Conservation (phyloP, 1,140 invertebrate species). For the Physella acuta region DNA sequence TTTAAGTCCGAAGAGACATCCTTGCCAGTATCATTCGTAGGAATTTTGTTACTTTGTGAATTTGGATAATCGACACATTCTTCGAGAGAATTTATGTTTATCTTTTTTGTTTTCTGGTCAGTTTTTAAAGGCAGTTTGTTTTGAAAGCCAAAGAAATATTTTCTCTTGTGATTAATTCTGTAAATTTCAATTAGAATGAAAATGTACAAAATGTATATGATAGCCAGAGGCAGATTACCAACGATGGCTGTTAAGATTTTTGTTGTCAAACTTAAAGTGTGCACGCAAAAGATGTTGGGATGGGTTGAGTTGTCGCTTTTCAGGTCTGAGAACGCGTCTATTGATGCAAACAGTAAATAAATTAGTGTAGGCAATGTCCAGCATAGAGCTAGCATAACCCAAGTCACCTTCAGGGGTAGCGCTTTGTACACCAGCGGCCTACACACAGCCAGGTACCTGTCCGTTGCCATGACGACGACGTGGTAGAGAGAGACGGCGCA, state of each 20-base stretch:
- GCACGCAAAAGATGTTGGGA: background rate
- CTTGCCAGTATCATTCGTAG: background rate
- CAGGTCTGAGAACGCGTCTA: background rate
- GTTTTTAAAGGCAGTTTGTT: background rate
- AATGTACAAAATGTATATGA: background rate
- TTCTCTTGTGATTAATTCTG: too few species aligned
- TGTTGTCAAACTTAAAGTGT: background rate
- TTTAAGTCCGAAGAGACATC: background rate
- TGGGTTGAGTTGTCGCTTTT: background rate
- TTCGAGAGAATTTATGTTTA: background rate
- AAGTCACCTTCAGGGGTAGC: background rate
- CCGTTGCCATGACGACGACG: background rate
- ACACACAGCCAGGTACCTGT: slow-evolving; percentile 6
- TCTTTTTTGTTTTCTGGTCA: background rate
- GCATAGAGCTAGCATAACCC: background rate
- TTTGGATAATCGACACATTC: background rate
- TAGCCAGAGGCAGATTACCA: background rate
- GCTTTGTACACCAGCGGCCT: background rate
- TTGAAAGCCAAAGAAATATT: too few species aligned
- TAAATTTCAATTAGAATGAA: background rate
- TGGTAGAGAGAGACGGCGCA: background rate
- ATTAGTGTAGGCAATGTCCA: background rate
- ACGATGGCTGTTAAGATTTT: background rate
- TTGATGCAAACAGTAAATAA: background rate
- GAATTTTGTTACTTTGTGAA: too few species aligned